Percentiles rank a stretch among this genome's conserved stretches.
phyloP scores from a whole-genome alignment of 2,888 invertebrate species.

The Chalcis sispes region DNA sequence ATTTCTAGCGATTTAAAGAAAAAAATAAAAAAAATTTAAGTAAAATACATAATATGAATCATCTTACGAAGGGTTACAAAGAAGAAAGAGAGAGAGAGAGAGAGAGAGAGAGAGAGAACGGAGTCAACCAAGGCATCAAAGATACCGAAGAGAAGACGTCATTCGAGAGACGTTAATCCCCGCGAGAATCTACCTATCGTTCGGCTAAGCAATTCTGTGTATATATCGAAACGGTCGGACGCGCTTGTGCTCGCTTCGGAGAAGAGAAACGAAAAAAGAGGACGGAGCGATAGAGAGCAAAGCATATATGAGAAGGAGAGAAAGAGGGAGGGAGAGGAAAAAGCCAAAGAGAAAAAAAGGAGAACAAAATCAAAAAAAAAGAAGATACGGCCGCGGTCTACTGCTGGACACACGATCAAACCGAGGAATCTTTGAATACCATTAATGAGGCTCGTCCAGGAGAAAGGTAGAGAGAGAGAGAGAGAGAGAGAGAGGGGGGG shows the following conservation, averaged over 20 bases:
- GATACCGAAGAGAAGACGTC: slow-evolving; percentile 57
- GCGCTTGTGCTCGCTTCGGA: slow-evolving; percentile 37
- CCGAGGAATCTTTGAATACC: slow-evolving; percentile 71
- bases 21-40: not conserved
- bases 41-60: slow-evolving; percentile 45
- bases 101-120: not conserved
- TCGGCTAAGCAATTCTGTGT: slow-evolving; percentile 53
- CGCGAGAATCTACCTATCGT: slow-evolving; percentile 57
- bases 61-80: slow-evolving; percentile 30
- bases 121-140: slow-evolving; percentile 51
- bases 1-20: not conserved
- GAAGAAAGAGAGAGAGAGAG: not conserved
- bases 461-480: slow-evolving; percentile 58
- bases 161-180: slow-evolving; percentile 53
- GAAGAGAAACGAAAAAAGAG: slow-evolving; percentile 37
- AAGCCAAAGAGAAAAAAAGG: slow-evolving; percentile 11
- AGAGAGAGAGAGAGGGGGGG: slow-evolving; percentile 12
- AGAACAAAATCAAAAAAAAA: slow-evolving; percentile 21
- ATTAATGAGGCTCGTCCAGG: slow-evolving; percentile 70
- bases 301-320: not conserved
- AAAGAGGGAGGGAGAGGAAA: not conserved
- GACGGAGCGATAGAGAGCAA: slow-evolving; percentile 1
- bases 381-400: slow-evolving; percentile 26
- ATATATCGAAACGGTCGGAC: slow-evolving; percentile 36
- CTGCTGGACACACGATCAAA: slow-evolving; percentile 54